Evolutionary conservation across 2,888 invertebrate species (phyloP).

Genomic region (Malacosoma neustria): DNA sequence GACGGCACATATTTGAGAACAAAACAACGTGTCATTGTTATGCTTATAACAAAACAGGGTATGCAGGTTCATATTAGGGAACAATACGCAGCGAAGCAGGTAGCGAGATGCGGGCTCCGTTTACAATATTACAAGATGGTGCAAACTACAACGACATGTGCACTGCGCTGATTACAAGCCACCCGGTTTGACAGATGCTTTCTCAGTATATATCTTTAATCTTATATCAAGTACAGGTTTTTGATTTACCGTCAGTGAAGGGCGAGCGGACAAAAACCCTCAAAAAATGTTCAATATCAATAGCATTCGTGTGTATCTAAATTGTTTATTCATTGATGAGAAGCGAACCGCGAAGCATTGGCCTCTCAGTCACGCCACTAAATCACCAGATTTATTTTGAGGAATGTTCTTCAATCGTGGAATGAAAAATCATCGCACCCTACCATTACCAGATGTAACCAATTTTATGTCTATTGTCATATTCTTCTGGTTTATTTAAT

Average conservation of each 20-base stretch:
- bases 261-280: constrained; percentile 20
- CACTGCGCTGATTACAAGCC: constrained; percentile 30
- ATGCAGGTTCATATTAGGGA: constrained; percentile 45
- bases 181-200: constrained; percentile 49
- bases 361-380: constrained; percentile 32
- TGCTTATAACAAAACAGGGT: constrained; percentile 50
- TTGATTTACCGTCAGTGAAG: constrained; percentile 6
- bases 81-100: constrained; percentile 52
- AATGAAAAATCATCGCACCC: constrained; percentile 3
- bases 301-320: constrained; percentile 46
- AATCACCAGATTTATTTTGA: constrained; percentile 17
- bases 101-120: constrained; percentile 53
- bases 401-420: constrained; percentile 6
- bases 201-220: constrained; percentile 9
- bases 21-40: constrained; percentile 39
- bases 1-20: constrained; percentile 36
- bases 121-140: constrained; percentile 36
- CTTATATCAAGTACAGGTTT: neutral
- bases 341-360: constrained; percentile 38
- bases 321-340: constrained; percentile 35
- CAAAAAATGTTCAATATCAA: constrained; percentile 25
- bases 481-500: too few species aligned
- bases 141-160: constrained; percentile 36
- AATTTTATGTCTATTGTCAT: constrained; percentile 1
- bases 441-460: constrained; percentile 2